Evolutionary conservation across 2,113 vertebrate genomes (phyloP).

Genomic region (Saguinus imperator): DNA sequence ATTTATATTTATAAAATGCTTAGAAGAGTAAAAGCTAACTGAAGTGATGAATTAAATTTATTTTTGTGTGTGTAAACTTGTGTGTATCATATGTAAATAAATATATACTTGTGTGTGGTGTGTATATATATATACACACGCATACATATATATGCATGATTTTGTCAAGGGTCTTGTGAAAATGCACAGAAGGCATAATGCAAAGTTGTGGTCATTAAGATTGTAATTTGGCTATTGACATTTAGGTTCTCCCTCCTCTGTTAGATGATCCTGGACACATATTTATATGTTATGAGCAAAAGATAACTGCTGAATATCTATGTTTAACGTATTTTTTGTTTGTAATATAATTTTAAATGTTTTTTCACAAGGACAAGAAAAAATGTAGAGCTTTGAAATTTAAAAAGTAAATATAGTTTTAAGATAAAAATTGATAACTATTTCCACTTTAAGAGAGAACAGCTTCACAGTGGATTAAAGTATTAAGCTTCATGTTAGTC

Average conservation of each 20-base stretch:
- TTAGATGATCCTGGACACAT: conserved; percentile 9
- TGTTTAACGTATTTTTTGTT: not conserved
- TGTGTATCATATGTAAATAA: not conserved
- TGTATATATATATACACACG: no score
- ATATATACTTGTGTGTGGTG: not conserved
- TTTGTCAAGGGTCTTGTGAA: not conserved
- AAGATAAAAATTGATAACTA: not conserved
- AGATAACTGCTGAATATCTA: not conserved
- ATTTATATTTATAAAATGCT: not conserved
- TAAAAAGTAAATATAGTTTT: not conserved
- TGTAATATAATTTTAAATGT: not conserved
- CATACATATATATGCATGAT: not conserved
- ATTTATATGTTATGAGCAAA: not conserved
- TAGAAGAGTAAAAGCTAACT: not conserved
- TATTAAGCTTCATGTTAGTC: not conserved
- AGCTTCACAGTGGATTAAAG: not conserved
- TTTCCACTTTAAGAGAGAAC: not conserved
- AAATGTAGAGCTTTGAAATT: not conserved
- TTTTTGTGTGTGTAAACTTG: not conserved
- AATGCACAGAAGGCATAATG: not conserved
- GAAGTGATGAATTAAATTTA: not conserved
- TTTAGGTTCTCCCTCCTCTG: not conserved
- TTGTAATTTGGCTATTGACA: not conserved
- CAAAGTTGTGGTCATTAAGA: not conserved
- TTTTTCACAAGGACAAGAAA: not conserved